Conservation (phyloP, 2,113 vertebrate genomes). For the Menidia beryllina region DNA sequence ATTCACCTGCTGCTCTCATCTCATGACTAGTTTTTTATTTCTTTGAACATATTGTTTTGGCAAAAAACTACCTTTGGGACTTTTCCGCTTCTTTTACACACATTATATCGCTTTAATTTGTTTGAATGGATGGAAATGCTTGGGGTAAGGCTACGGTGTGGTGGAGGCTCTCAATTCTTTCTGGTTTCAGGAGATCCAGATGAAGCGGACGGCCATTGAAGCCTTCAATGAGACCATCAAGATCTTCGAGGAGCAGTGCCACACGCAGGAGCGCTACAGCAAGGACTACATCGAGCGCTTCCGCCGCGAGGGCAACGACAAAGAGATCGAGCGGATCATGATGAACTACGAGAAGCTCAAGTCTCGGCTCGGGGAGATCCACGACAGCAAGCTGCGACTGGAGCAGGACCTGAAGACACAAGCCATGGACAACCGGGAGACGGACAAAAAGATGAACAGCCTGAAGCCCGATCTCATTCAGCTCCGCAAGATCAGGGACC, state of each 20-base stretch:
- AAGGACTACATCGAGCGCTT: slow-evolving; percentile 94
- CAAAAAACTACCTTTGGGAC: too few species aligned
- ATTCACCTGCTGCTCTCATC: background rate
- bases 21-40: too few species aligned
- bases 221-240: slow-evolving; percentile 99
- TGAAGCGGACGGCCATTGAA: slow-evolving; percentile 97
- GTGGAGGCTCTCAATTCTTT: too few species aligned
- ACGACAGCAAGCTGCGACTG: slow-evolving; percentile 92
- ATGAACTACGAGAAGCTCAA: slow-evolving; percentile 97
- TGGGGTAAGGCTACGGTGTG: too few species aligned
- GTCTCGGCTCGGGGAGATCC: slow-evolving; percentile 95
- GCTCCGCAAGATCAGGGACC: slow-evolving; percentile 95
- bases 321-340: slow-evolving; percentile 93
- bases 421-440: slow-evolving; percentile 95
- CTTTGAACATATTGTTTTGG: too few species aligned
- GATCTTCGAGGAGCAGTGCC: slow-evolving; percentile 98
- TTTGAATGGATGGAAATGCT: too few species aligned
- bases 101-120: too few species aligned
- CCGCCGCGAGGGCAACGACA: slow-evolving; percentile 90
- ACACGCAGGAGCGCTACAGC: slow-evolving; percentile 93
- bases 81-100: too few species aligned
- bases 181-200: slow-evolving; percentile 99
- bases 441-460: slow-evolving; percentile 98
- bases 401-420: slow-evolving; percentile 97
- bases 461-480: slow-evolving; percentile 97